Conservation (phyloP, 2,113 vertebrate genomes). For the Stegastes partitus region DNA sequence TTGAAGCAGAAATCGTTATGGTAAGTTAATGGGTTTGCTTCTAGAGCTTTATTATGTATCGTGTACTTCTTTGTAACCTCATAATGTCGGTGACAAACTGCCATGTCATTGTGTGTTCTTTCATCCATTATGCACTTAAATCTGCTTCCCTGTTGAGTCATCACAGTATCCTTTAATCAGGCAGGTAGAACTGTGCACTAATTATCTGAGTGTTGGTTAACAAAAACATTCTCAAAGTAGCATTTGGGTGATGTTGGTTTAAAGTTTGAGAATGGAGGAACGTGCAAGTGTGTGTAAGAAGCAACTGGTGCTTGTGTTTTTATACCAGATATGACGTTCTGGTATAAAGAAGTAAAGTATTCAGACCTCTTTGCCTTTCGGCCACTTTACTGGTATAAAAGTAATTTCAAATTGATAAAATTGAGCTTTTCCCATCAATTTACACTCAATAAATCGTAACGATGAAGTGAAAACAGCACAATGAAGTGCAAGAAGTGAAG, state of each 20-base stretch:
- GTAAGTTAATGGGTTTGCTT: constrained; percentile 57
- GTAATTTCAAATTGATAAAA: no score
- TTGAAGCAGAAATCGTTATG: constrained; percentile 11
- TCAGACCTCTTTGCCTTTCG: not conserved
- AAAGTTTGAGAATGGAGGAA: constrained; percentile 5
- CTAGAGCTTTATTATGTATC: not conserved
- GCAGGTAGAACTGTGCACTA: no score
- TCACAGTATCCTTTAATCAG: not conserved
- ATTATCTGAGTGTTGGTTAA: no score
- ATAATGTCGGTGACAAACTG: constrained; percentile 23
- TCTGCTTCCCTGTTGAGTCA: not conserved
- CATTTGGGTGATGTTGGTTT: not conserved
- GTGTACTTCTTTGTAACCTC: constrained; percentile 1
- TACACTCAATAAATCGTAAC: no score
- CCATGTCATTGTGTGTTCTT: constrained; percentile 46
- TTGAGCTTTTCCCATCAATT: no score
- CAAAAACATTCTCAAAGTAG: no score
- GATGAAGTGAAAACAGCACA: not conserved
- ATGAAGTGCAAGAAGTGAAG: no score
- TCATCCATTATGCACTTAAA: constrained; percentile 26
- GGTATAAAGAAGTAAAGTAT: not conserved
- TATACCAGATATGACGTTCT: not conserved
- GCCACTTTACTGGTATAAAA: not conserved
- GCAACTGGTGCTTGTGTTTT: not conserved
- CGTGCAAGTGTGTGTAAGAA: not conserved